Conservation (phyloP, 2,113 vertebrate species). For the Malaclemys terrapin region DNA sequence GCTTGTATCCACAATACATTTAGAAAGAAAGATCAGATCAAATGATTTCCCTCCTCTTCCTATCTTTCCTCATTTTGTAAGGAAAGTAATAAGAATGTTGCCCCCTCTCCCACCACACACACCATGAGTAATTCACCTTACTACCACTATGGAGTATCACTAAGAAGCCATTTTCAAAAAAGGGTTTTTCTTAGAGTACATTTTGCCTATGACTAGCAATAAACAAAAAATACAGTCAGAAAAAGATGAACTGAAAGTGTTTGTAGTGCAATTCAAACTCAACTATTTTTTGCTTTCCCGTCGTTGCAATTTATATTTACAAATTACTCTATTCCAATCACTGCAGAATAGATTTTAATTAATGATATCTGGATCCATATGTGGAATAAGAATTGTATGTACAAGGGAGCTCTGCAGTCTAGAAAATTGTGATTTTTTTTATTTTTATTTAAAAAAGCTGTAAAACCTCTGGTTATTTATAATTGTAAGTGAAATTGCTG, state of each 20-base stretch:
- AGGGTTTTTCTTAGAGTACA: not conserved
- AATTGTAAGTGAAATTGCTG: not conserved
- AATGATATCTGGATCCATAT: not conserved
- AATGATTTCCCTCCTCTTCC: not conserved
- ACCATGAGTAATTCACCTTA: not conserved
- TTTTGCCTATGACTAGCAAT: not conserved
- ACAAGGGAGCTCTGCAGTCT: not conserved
- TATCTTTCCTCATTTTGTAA: not conserved
- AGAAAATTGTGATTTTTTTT: not conserved
- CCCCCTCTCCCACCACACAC: not conserved
- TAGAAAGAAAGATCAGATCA: not conserved
- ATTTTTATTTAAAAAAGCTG: not conserved
- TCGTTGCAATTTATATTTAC: conserved; percentile 34
- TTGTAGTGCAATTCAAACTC: not conserved
- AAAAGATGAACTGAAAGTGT: not conserved
- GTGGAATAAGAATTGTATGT: not conserved
- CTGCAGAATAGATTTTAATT: not conserved
- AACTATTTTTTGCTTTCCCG: conserved; percentile 12
- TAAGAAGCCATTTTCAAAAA: not conserved
- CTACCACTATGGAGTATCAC: not conserved
- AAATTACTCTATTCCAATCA: not conserved
- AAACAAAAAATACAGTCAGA: not conserved
- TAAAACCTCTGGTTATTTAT: not conserved
- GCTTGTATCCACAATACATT: not conserved
- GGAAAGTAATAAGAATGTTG: not conserved